Conservation (phyloP, 2,113 vertebrate genomes). For the Podilymbus podiceps region DNA sequence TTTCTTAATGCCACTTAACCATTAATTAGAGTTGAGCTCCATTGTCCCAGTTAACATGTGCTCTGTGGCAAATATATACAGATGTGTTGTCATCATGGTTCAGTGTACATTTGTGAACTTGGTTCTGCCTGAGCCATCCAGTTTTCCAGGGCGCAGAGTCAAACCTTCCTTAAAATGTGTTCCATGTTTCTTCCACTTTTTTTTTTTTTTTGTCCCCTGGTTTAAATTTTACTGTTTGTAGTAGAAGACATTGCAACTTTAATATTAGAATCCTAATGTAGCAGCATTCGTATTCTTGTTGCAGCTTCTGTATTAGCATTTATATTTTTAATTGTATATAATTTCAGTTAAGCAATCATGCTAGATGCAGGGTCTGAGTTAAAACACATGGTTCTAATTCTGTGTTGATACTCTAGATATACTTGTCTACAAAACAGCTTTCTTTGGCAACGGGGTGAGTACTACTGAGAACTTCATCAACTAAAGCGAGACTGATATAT, state of each 20-base stretch:
- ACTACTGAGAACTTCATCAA: neutral
- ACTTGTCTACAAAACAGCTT: neutral
- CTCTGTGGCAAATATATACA: neutral
- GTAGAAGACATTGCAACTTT: neutral
- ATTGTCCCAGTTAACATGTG: neutral
- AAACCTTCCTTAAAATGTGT: neutral
- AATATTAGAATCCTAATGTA: neutral
- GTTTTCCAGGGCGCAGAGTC: neutral
- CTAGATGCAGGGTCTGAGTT: neutral
- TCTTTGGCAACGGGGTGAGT: neutral
- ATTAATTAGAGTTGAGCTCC: slow-evolving; percentile 9
- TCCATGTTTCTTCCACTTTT: neutral
- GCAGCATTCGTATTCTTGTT: fast-evolving
- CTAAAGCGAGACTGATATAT: neutral
- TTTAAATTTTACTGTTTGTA: neutral
- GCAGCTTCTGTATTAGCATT: neutral
- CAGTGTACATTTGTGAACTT: neutral
- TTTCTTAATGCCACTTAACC: neutral
- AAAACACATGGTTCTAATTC: neutral
- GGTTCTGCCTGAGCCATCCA: neutral
- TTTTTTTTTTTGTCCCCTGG: fast-evolving
- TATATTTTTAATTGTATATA: slow-evolving; percentile 10
- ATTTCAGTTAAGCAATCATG: neutral
- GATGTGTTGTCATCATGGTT: neutral
- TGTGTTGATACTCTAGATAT: neutral